Conservation (phyloP, 2,113 vertebrate species). For the Pterocles burchelli region DNA sequence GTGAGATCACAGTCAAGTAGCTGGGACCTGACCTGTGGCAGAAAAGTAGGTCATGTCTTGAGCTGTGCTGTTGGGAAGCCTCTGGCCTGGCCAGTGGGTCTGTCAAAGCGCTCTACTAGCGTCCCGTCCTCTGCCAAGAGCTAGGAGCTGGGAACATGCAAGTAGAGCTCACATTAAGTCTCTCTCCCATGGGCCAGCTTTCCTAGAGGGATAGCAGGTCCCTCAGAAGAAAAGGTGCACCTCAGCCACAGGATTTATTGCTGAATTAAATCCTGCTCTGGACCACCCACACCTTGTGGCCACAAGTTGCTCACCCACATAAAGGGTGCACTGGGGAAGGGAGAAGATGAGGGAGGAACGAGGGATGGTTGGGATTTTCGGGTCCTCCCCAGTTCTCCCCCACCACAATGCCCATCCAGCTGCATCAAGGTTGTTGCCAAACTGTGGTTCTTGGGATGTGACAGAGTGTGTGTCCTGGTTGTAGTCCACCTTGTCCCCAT, state of each 20-base stretch:
- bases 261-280: background rate
- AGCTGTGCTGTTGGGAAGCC: background rate
- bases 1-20: background rate
- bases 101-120: background rate
- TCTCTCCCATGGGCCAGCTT: background rate
- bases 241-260: background rate
- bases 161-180: background rate
- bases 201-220: background rate
- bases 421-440: background rate
- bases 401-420: rapidly evolving
- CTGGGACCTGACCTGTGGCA: conserved; percentile 5
- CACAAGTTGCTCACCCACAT: background rate
- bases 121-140: background rate
- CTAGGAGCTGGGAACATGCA: background rate
- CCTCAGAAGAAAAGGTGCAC: background rate
- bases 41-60: conserved; percentile 13
- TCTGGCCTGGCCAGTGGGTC: background rate
- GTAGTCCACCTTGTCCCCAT: background rate
- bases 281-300: background rate
- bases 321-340: background rate
- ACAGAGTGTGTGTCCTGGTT: background rate
- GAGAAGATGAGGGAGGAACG: background rate
- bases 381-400: background rate
- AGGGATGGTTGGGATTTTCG: background rate
- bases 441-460: background rate